Base-by-base conservation (phyloP, 2,113 vertebrate species). In the Cyprinodon brontotheroides region DNA sequence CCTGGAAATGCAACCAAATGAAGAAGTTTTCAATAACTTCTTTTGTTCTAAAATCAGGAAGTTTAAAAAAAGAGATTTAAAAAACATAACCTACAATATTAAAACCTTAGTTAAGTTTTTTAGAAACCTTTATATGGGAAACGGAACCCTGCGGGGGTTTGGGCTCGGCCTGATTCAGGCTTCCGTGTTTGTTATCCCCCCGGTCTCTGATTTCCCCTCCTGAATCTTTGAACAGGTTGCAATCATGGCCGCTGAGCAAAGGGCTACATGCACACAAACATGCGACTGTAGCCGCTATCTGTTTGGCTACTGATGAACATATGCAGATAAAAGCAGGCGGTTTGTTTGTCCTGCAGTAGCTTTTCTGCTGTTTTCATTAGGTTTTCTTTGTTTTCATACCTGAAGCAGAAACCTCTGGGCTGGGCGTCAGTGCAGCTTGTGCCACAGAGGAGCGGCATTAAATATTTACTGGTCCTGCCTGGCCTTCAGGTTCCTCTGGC, bases 221-320 rank as follows among this genome's bases (percentile, higher is more conserved):
- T 91, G 48, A 82, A 86, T 89, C 89, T 91, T 91, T 92, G 61
- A 90, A 62, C 70, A 67, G 77, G 75, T 68, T 77, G 79, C 22
- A 78, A 85, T 85, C 66, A 79, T 70, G 83, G 82, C 60, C 87
- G 84, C 74, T 67, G 87, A 81, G 79, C 66, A 29, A 81, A 67
- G 78, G 70, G 88, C 84, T 81, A 79, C 81, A 47, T 70, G 72
- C 15, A 4, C 64, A 13, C 40, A 3, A 12, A 22, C 20, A 29
- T 29, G 29, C 29, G 29, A 29, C 29, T 29, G 29, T 29, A 29
- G 29, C 29, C 29, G 29, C 29, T 29, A 29, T 29, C 29, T 29
- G 29, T 29, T 29, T 29, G 29, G 29, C 29, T 29, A 29, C 29
- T 29, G 29, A 29, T 29, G 29, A 29, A 29, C 29, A 29, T 29